Evolutionary conservation across 2,888 invertebrate genomes (phyloP).

Genomic region (Sesamia inferens): DNA sequence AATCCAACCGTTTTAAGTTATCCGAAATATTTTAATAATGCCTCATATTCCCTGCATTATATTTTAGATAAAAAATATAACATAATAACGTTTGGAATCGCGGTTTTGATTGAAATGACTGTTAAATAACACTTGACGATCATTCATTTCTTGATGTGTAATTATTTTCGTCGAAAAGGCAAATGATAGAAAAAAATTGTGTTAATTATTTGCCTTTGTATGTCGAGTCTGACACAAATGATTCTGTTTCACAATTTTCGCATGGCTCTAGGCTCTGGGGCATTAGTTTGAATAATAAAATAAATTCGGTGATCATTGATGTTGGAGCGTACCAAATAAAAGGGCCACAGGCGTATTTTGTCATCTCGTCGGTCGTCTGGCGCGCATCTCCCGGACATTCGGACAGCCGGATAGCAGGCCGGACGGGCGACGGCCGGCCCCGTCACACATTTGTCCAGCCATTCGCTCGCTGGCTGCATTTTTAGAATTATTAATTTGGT

Average conservation of each 20-base stretch:
- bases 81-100: constrained; percentile 52
- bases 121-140: constrained; percentile 45
- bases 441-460: constrained; percentile 79
- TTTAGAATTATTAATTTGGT: constrained; percentile 89
- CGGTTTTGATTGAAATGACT: constrained; percentile 47
- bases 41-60: constrained; percentile 25
- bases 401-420: constrained; percentile 24
- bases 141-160: constrained; percentile 29
- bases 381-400: constrained; percentile 13
- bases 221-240: constrained; percentile 8
- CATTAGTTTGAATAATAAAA: constrained; percentile 30
- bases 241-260: constrained; percentile 19
- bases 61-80: constrained; percentile 50
- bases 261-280: constrained; percentile 4
- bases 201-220: constrained; percentile 4
- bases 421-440: constrained; percentile 59
- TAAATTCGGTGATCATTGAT: constrained; percentile 55
- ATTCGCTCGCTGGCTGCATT: constrained; percentile 82
- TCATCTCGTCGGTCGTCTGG: constrained; percentile 67
- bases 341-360: constrained; percentile 72
- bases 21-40: constrained; percentile 75
- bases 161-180: constrained; percentile 32
- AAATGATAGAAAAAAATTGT: constrained; percentile 30
- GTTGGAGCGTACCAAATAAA: constrained; percentile 67
- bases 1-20: constrained; percentile 71